These are phyloP conservation scores for Carassius auratus DNA, from an alignment of 2,113 vertebrate species.

Conservation along the genomic window DNA sequence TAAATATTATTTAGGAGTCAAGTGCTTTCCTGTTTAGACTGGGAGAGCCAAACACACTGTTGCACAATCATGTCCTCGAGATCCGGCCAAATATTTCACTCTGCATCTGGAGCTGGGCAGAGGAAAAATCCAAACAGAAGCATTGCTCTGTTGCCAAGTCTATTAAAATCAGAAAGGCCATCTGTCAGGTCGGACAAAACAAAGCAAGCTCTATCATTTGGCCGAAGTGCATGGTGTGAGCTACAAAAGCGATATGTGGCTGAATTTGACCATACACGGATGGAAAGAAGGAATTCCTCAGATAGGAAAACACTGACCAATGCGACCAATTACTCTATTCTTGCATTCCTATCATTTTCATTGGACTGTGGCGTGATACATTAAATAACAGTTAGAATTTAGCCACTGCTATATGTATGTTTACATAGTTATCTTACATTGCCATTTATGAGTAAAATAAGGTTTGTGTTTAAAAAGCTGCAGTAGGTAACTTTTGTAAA, in stretches of 20 bases:
- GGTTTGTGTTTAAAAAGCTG: not conserved
- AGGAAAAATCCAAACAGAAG: slow-evolving; percentile 28
- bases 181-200: not conserved
- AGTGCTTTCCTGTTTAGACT: not conserved
- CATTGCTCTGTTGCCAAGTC: slow-evolving; percentile 18
- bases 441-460: not conserved
- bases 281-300: not conserved
- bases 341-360: not conserved
- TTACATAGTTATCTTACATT: not conserved
- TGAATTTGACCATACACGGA: slow-evolving; percentile 26
- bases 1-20: not conserved
- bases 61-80: not conserved
- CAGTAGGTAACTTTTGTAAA: too few relatives aligned
- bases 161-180: slow-evolving; percentile 4
- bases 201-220: slow-evolving; percentile 11
- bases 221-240: not conserved
- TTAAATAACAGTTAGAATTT: not conserved
- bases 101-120: slow-evolving; percentile 1
- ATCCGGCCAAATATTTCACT: not conserved
- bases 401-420: not conserved
- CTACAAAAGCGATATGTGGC: slow-evolving; percentile 4
- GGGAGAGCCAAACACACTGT: not conserved
- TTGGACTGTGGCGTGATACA: not conserved
- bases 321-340: not conserved
- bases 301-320: not conserved